Evolutionary conservation across 2,888 invertebrate species (phyloP), one percentile per base, ranked within the genome.

Genomic region (Drosophila helvetica): DNA sequence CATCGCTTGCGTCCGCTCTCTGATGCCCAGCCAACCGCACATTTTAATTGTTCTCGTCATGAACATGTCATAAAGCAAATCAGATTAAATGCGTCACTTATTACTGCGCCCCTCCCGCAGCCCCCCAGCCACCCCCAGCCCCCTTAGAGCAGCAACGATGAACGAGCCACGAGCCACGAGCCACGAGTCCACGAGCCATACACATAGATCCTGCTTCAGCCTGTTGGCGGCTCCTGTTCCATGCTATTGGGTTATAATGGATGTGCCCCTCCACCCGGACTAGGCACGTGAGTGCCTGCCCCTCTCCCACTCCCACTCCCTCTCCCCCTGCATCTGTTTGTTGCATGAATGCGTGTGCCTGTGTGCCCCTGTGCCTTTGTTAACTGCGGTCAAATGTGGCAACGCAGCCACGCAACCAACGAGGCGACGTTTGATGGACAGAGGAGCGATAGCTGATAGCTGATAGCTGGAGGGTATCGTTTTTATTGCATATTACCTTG

Each of bases 51-150:
- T 86, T 83, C 83, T 86, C 86, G 88, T 89, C 89, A 90, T 89
- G 89, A 89, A 88, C 90, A 90, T 88, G 88, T 86, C 89, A 88
- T 88, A 88, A 89, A 88, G 89, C 87, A 88, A 89, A 88, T 89
- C 89, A 86, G 88, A 88, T 88, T 88, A 88, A 89, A 88, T 87
- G 86, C 87, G 87, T 88, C 82, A 86, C 87, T 85, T 88, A 85
- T 88, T 88, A 88, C 85, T 85, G 88, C 78, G 77, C 74, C 79
- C 81, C n/a, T n/a, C n/a, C n/a, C n/a, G n/a, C 72, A 56, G 63
- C 56, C 7, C 8, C 3, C 33, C 33, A 5, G 12, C 3, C 10
- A 2, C 30, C 30, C 22, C 30, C 33, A 12, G 0, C 12, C 4
- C 5, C 33, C 33, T 7, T 25, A 1, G 33, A 33, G 12, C 33